Percentiles rank a stretch among this genome's conserved stretches.
These are phyloP conservation scores for Pycnonotus jocosus DNA, from an alignment of 2,113 vertebrate species.

Conservation along the genomic window DNA sequence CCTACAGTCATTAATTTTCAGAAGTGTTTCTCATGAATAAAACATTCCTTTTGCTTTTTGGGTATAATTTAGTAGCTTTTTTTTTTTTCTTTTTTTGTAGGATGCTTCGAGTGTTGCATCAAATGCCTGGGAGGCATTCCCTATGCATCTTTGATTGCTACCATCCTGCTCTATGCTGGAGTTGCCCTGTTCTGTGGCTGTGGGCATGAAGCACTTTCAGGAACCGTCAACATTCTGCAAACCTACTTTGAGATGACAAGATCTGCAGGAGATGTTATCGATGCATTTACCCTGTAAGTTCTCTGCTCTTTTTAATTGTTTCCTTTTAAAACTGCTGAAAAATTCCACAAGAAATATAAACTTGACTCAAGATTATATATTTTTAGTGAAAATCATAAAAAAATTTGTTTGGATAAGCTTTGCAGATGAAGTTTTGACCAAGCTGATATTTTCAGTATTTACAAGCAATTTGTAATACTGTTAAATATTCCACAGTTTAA, in stretches of 20 bases:
- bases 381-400: background rate
- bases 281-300: slow-evolving; percentile 96
- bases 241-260: slow-evolving; percentile 97
- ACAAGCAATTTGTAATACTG: background rate
- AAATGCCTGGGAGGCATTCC: slow-evolving; percentile 98
- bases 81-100: slow-evolving; percentile 56
- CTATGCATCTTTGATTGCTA: slow-evolving; percentile 93
- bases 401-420: background rate
- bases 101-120: slow-evolving; percentile 97
- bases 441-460: background rate
- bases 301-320: background rate
- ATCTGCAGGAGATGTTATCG: slow-evolving; percentile 87
- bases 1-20: background rate
- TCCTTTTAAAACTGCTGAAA: background rate
- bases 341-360: background rate
- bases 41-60: background rate
- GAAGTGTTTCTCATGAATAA: background rate
- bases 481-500: background rate
- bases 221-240: slow-evolving; percentile 95
- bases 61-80: background rate
- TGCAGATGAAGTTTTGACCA: background rate
- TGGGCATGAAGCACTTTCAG: slow-evolving; percentile 94
- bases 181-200: slow-evolving; percentile 98
- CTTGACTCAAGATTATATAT: background rate
- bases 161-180: slow-evolving; percentile 94